These are phyloP conservation scores for Engystomops pustulosus DNA, from an alignment of 2,113 vertebrate species.

Conservation along the genomic window DNA sequence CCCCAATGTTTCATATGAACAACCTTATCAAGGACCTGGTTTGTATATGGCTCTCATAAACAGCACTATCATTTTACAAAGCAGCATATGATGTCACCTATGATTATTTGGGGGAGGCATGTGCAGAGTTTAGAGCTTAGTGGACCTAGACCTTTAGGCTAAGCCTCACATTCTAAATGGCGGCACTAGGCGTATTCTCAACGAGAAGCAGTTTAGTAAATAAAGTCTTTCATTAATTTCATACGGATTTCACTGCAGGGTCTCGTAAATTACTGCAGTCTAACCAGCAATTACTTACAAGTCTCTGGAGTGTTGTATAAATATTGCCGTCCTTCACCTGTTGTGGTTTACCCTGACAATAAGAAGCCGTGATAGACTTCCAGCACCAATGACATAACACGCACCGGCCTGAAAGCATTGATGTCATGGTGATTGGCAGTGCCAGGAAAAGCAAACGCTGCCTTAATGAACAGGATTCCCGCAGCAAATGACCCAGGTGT, in stretches of 20 bases:
- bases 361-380: constrained; percentile 3
- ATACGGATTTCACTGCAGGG: constrained; percentile 33
- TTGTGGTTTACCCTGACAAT: constrained; percentile 41
- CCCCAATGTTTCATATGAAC: too few species aligned
- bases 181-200: background rate
- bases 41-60: background rate
- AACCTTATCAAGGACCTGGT: too few species aligned
- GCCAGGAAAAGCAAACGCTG: constrained; percentile 49
- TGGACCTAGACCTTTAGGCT: background rate
- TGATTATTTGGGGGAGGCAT: background rate
- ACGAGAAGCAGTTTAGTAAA: constrained; percentile 14
- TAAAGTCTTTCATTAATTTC: constrained; percentile 50
- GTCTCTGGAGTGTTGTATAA: constrained; percentile 40
- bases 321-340: constrained; percentile 36
- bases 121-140: background rate
- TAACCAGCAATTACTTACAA: constrained; percentile 1
- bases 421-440: constrained; percentile 31
- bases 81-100: background rate
- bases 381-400: constrained; percentile 28
- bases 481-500: constrained; percentile 39
- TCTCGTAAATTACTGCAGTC: constrained; percentile 38
- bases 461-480: constrained; percentile 41
- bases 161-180: background rate
- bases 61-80: background rate
- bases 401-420: constrained; percentile 32